These are phyloP conservation scores for Motacilla alba DNA, from an alignment of 2,113 vertebrate species.

Conservation along the genomic window DNA sequence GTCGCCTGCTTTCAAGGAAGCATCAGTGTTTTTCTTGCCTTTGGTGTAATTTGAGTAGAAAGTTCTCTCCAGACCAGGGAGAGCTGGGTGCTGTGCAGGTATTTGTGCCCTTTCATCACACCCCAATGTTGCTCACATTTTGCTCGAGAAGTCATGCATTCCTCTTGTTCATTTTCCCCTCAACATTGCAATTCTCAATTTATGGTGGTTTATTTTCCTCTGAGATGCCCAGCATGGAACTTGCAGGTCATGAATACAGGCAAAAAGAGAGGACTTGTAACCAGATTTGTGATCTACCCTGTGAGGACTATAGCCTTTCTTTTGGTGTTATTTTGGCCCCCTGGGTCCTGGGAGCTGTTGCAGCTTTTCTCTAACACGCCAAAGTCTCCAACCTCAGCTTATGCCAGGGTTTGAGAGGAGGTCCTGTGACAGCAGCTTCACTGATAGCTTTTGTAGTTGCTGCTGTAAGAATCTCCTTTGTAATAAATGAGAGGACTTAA, in stretches of 20 bases:
- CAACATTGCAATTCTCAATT: background rate
- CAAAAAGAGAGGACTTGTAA: background rate
- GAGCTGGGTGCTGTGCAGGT: background rate
- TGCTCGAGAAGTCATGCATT: background rate
- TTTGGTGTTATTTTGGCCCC: background rate
- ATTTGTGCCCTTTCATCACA: background rate
- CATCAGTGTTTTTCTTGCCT: background rate
- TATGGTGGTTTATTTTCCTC: background rate
- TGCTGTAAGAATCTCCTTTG: background rate
- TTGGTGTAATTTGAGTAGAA: background rate
- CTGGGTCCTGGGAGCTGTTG: background rate
- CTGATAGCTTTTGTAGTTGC: background rate
- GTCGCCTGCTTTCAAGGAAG: background rate
- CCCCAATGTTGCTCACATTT: background rate
- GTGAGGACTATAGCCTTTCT: background rate
- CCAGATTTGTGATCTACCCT: background rate
- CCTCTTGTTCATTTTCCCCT: background rate
- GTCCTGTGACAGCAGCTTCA: background rate
- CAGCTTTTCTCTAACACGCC: background rate
- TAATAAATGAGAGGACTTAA: background rate
- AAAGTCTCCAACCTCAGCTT: fast-evolving
- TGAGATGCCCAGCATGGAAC: background rate
- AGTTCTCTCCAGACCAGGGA: background rate
- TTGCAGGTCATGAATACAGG: background rate
- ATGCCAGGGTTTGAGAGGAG: background rate